Percentiles rank a stretch among this genome's conserved stretches.
These are phyloP conservation scores for Picus viridis DNA, from an alignment of 2,797 vertebrate genomes.

Conservation along the genomic window DNA sequence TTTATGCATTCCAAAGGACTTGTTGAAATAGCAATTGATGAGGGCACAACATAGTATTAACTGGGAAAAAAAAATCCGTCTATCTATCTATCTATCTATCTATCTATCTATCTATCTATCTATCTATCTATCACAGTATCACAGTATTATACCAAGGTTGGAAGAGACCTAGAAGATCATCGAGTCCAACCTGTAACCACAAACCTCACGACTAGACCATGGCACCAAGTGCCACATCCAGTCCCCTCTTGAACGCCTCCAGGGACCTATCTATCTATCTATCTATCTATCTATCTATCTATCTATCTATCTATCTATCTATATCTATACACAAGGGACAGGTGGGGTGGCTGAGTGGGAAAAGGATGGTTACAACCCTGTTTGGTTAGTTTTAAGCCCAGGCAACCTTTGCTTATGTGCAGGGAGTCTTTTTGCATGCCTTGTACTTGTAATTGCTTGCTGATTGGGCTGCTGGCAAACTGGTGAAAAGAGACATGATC, in stretches of 20 bases:
- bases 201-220: too few species aligned
- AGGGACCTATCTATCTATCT: too few species aligned
- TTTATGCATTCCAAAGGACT: constrained; percentile 30
- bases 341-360: background rate
- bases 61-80: background rate
- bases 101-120: background rate
- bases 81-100: too few species aligned
- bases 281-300: too few species aligned
- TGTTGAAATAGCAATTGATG: constrained; percentile 31
- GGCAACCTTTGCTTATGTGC: background rate
- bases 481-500: constrained; percentile 43
- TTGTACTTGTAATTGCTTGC: constrained; percentile 32
- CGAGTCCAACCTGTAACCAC: too few species aligned
- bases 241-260: too few species aligned
- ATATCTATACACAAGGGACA: background rate
- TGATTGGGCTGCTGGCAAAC: background rate
- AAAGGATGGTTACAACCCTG: background rate
- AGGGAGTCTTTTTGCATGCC: background rate
- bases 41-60: background rate
- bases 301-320: background rate
- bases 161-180: too few species aligned
- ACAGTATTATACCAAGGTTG: too few species aligned
- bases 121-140: too few species aligned
- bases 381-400: background rate
- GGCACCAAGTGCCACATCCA: too few species aligned